Conservation (phyloP, 2,888 invertebrate species). For the Magallana nippona region DNA sequence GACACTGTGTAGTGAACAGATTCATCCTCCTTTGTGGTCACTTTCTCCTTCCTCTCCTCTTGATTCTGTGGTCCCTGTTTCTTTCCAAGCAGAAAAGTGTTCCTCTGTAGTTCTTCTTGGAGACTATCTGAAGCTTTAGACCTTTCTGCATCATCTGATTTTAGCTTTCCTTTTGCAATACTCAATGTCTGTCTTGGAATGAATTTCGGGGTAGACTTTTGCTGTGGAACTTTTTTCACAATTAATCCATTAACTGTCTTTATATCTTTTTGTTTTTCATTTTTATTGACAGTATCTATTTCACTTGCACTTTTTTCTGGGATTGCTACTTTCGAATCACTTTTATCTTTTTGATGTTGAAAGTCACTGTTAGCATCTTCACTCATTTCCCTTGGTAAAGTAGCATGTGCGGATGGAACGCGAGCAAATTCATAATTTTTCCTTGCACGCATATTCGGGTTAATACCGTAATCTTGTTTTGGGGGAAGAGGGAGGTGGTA, state of each 20-base stretch:
- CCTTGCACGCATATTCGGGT: not conserved
- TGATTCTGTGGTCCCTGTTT: slow-evolving; percentile 64
- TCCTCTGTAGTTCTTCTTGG: slow-evolving; percentile 61
- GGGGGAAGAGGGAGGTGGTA: slow-evolving; percentile 59
- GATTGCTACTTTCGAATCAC: slow-evolving; percentile 52
- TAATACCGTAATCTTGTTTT: slow-evolving; percentile 42
- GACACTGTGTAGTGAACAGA: slow-evolving; percentile 65
- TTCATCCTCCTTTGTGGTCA: slow-evolving; percentile 55
- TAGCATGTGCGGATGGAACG: slow-evolving; percentile 69
- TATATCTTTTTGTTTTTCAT: slow-evolving; percentile 16
- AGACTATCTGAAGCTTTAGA: slow-evolving; percentile 37
- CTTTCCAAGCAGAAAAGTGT: slow-evolving; percentile 68
- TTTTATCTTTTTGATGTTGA: slow-evolving; percentile 43
- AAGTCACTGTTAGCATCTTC: slow-evolving; percentile 40
- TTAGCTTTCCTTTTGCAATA: slow-evolving; percentile 40
- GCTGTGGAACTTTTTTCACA: slow-evolving; percentile 61
- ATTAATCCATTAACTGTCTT: slow-evolving; percentile 49
- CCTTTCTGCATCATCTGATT: not conserved
- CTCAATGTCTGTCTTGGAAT: slow-evolving; percentile 70
- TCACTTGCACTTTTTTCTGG: slow-evolving; percentile 43
- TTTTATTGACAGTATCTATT: not conserved
- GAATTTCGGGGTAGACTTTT: slow-evolving; percentile 64
- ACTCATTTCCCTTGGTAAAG: slow-evolving; percentile 66
- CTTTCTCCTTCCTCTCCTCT: slow-evolving; percentile 42
- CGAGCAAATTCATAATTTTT: slow-evolving; percentile 61